Conservation (phyloP, 2,113 vertebrate genomes). For the Ceuthmochares aereus region DNA sequence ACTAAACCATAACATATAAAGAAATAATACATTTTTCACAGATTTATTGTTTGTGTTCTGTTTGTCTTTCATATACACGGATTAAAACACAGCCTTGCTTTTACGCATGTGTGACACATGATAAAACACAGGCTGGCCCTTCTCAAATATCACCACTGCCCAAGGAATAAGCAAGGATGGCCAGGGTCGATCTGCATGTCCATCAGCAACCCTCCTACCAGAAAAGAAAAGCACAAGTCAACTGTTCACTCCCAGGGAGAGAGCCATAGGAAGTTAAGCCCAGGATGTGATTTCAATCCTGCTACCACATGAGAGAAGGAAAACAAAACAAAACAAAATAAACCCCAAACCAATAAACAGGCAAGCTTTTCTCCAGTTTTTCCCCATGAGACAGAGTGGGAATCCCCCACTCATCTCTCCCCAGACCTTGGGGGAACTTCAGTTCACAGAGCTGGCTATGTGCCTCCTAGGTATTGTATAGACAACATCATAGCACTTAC, state of each 20-base stretch:
- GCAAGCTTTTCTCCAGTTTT: background rate
- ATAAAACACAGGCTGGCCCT: background rate
- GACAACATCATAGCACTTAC: background rate
- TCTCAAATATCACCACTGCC: background rate
- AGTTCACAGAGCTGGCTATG: background rate
- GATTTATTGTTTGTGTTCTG: background rate
- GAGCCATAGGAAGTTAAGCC: background rate
- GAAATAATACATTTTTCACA: background rate
- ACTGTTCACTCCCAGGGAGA: background rate
- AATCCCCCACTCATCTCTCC: background rate
- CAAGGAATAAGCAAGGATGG: background rate
- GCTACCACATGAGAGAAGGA: background rate
- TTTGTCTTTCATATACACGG: background rate
- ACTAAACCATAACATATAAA: background rate
- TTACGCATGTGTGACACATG: rapidly evolving
- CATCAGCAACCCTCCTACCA: background rate
- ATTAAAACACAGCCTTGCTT: background rate
- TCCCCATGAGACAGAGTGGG: background rate
- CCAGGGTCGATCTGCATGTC: background rate
- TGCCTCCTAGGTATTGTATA: background rate
- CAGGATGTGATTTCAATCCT: constrained; percentile 29
- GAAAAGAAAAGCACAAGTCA: background rate
- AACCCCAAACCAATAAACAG: background rate
- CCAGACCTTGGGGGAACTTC: background rate
- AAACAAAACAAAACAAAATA: background rate